Conservation (phyloP, 2,113 vertebrate species). For the Perca flavescens region DNA sequence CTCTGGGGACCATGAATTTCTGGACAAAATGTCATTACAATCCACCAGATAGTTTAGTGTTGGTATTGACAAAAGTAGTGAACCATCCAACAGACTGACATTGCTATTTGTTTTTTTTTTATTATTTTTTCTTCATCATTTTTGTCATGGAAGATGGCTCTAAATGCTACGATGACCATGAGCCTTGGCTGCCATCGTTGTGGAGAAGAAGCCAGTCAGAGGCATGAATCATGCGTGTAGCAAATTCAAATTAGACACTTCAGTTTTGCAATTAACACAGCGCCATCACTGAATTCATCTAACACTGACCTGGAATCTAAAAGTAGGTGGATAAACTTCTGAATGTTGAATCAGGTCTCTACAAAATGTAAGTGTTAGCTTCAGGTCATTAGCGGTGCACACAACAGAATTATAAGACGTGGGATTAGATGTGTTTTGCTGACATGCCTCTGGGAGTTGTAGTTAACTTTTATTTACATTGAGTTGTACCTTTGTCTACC, state of each 20-base stretch:
- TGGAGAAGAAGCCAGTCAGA: background rate
- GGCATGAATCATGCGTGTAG: background rate
- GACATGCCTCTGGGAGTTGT: background rate
- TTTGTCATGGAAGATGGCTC: background rate
- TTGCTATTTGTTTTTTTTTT: background rate
- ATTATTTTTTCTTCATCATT: background rate
- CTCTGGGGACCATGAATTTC: no score
- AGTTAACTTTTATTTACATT: background rate
- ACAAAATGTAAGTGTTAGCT: background rate
- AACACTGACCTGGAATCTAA: background rate
- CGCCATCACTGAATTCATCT: background rate
- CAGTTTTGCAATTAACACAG: background rate
- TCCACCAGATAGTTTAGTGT: no score
- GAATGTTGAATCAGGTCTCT: conserved; percentile 1
- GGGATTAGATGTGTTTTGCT: background rate
- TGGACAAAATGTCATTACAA: no score
- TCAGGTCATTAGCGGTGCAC: background rate
- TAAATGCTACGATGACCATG: background rate
- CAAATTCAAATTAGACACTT: background rate
- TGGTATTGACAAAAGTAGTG: background rate
- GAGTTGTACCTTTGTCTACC: background rate
- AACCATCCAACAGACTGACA: background rate
- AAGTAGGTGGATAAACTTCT: background rate
- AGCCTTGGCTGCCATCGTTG: background rate
- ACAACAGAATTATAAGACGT: background rate